Evolutionary conservation across 1,140 invertebrate genomes (phyloP), one percentile per base, ranked within the genome.

Genomic region (Latrodectus geometricus): DNA sequence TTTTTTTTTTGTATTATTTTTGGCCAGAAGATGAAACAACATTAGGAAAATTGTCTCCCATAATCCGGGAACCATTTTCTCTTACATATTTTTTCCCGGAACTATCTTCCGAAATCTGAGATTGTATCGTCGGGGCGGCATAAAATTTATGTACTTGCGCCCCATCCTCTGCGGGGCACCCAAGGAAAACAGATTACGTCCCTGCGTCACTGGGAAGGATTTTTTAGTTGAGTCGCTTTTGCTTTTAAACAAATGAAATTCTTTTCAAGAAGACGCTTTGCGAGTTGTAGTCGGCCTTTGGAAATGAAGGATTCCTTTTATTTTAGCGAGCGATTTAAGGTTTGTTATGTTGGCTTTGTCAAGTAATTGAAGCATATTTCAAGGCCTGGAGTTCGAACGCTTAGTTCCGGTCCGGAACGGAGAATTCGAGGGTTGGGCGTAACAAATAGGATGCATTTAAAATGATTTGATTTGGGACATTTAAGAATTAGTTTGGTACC

Each of bases 41-140:
- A 61, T 61, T 61, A 61, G 54, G 54, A 61, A 61, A 61, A 61
- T 61, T 61, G 54, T 61, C 54, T 61, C 54, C 54, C 54, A 61
- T 61, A 61, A 61, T 61, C 54, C 17, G 54, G 54, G 17, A 61
- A 17, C 11, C 11, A 61, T 61, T 61, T 61, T 61, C 35, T 35
- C 35, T 61, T 17, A 14, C 54, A 14, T 61, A 61, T 61, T 14
- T 61, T 14, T 61, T 61, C 54, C 54, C 11, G 17, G 54, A 61
- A 61, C 54, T 61, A 61, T 61, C 54, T 61, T 61, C 54, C 17
- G 54, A 61, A 61, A 61, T 61, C 54, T 17, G 54, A 61, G 54
- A 61, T 61, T 14, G 54, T 17, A 61, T 61, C 54, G 54, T 61
- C 11, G 11, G n/a, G n/a, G 54, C 11, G 54, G 54, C 17, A 61